Evolutionary conservation across 2,888 invertebrate species (phyloP).

Genomic region (Acanthacorydalis orientalis): DNA sequence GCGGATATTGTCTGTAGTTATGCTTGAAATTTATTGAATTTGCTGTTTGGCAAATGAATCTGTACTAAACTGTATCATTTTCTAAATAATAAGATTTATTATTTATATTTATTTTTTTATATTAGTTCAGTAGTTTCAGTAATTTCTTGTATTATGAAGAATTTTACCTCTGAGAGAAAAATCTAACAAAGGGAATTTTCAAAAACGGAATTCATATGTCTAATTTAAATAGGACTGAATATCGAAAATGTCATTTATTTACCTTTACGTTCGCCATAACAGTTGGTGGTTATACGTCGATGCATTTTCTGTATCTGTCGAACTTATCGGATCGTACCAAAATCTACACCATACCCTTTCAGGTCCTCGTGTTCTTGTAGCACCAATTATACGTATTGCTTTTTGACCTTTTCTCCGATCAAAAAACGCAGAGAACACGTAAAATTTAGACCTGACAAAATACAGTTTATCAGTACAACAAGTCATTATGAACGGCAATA

Average conservation of each 20-base stretch:
- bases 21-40: too few species aligned
- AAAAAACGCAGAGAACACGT: slow-evolving; percentile 80
- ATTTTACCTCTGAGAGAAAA: too few species aligned
- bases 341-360: slow-evolving; percentile 68
- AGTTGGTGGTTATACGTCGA: slow-evolving; percentile 9
- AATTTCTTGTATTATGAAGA: too few species aligned
- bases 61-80: too few species aligned
- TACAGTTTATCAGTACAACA: background rate
- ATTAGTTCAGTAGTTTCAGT: too few species aligned
- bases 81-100: too few species aligned
- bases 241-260: slow-evolving; percentile 11
- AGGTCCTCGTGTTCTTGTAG: slow-evolving; percentile 71
- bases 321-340: slow-evolving; percentile 38
- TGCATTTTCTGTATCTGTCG: slow-evolving; percentile 15
- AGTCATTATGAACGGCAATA: background rate
- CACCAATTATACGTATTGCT: slow-evolving; percentile 65
- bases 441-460: slow-evolving; percentile 63
- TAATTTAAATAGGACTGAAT: too few species aligned
- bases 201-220: too few species aligned
- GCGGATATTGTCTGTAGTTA: too few species aligned
- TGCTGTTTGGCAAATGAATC: too few species aligned
- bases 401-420: slow-evolving; percentile 54
- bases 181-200: too few species aligned
- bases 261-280: slow-evolving; percentile 63
- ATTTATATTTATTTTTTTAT: too few species aligned